These are phyloP conservation scores for Spilosoma lubricipeda DNA, from an alignment of 2,888 invertebrate genomes.

Conservation along the genomic window DNA sequence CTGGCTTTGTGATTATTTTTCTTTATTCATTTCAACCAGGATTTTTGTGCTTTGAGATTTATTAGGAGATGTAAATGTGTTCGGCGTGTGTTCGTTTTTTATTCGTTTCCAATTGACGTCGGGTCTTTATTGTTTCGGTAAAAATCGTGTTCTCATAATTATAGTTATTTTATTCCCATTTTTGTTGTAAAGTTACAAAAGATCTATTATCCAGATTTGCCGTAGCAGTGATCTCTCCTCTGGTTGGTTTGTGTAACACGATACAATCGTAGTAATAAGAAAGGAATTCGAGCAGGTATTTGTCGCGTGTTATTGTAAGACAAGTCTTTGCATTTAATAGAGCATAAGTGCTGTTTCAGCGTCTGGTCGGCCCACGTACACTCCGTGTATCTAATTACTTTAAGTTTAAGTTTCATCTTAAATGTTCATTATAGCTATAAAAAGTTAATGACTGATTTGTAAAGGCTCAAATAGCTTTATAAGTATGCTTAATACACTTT, in stretches of 20 bases:
- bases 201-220: slow-evolving; percentile 45
- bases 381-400: slow-evolving; percentile 41
- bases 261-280: slow-evolving; percentile 54
- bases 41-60: slow-evolving; percentile 76
- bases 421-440: slow-evolving; percentile 28
- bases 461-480: neutral
- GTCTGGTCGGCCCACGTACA: slow-evolving; percentile 64
- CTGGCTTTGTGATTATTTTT: slow-evolving; percentile 74
- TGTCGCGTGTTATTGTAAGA: slow-evolving; percentile 71
- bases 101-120: slow-evolving; percentile 60
- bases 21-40: slow-evolving; percentile 70
- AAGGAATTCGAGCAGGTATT: slow-evolving; percentile 71
- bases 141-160: slow-evolving; percentile 56
- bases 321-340: slow-evolving; percentile 61
- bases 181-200: slow-evolving; percentile 42
- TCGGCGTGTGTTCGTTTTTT: slow-evolving; percentile 64
- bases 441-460: slow-evolving; percentile 40
- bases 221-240: slow-evolving; percentile 27
- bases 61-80: slow-evolving; percentile 79
- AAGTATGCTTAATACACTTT: neutral
- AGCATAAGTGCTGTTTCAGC: slow-evolving; percentile 64
- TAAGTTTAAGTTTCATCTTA: slow-evolving; percentile 27
- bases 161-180: slow-evolving; percentile 53
- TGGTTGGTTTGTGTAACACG: slow-evolving; percentile 63
- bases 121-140: slow-evolving; percentile 59